Evolutionary conservation across 2,797 vertebrate genomes (phyloP).

Genomic region (Gastrophryne carolinensis): DNA sequence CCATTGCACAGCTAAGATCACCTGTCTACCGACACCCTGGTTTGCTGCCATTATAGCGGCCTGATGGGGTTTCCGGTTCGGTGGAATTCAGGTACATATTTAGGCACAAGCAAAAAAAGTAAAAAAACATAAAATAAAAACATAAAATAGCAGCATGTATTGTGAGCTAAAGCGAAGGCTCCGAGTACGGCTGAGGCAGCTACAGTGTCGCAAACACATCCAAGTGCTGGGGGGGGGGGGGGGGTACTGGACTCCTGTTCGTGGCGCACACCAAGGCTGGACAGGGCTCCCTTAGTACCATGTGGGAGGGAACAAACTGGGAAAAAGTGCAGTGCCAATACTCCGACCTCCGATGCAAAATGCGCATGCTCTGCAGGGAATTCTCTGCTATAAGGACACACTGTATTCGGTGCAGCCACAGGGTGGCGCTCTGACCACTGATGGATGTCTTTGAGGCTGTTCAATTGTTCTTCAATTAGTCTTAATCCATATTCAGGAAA

Average conservation of each 20-base stretch:
- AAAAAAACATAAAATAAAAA: constrained; percentile 55
- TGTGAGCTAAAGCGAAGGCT: constrained; percentile 8
- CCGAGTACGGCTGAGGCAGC: neutral
- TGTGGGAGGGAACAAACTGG: no score
- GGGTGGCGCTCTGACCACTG: neutral
- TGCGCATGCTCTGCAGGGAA: neutral
- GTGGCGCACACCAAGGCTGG: neutral
- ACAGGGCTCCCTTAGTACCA: constrained; percentile 9
- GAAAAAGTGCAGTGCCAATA: neutral
- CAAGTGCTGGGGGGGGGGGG: neutral
- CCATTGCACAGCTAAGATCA: no score
- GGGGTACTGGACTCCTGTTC: neutral
- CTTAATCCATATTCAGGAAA: no score
- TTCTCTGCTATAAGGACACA: neutral
- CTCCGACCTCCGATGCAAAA: neutral
- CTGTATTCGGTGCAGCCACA: neutral
- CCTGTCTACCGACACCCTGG: no score
- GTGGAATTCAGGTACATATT: constrained; percentile 44
- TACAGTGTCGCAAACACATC: constrained; percentile 15
- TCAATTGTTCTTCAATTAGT: no score
- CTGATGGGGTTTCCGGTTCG: constrained; percentile 8
- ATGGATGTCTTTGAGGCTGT: no score
- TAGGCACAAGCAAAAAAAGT: constrained; percentile 69
- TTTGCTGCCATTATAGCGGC: no score
- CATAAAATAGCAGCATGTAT: constrained; percentile 49